Base-by-base conservation (phyloP, 2,797 vertebrate species). In the Chloroceryle amazona region DNA sequence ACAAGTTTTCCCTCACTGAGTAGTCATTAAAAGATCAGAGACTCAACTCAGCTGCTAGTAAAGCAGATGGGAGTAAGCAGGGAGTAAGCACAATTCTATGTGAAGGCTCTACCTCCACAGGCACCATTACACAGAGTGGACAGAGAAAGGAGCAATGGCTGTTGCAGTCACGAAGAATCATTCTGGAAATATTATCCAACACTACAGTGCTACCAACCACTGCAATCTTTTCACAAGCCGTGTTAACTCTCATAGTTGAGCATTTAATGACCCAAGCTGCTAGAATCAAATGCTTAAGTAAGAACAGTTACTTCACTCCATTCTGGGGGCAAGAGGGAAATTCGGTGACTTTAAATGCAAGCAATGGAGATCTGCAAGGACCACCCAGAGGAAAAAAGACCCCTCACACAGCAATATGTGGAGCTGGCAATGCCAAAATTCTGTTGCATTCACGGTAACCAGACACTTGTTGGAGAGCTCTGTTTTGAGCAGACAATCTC, bases 291-390 rank as follows among this genome's bases (percentile, higher is more conserved):
- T 8, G 5, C 20, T 46, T 68, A n/a, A 65, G 23, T 58, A 47
- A 74, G 25, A 68, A 54, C 8, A 58, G 28, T 44, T 65, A 29
- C 13, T 42, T 55, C 31, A 58, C 78, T 37, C 29, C 33, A n/a
- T 47, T 91, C 57, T 10, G 0, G 29, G 15, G 22, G 54, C 14
- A 78, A 70, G 13, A 35, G 37, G 54, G 61, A 78, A 95, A 93
- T 68, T 61, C 46, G 31, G 6, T 39, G 31, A 83, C 3, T 2
- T 46, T 37, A 70, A 70, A 76, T 21, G 13, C 37, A 81, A 61
- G 25, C 13, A 86, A 55, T 21, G 85, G 58, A 62, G 26, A 72
- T 18, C n/a, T 78, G 84, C 90, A 91, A 88, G 60, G 55, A 73
- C 21, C 13, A 72, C 39, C 15, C 6, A 6, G 54, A 81, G 22